Evolutionary conservation across 1,140 invertebrate species (phyloP).

Genomic region (Nylanderia fulva): DNA sequence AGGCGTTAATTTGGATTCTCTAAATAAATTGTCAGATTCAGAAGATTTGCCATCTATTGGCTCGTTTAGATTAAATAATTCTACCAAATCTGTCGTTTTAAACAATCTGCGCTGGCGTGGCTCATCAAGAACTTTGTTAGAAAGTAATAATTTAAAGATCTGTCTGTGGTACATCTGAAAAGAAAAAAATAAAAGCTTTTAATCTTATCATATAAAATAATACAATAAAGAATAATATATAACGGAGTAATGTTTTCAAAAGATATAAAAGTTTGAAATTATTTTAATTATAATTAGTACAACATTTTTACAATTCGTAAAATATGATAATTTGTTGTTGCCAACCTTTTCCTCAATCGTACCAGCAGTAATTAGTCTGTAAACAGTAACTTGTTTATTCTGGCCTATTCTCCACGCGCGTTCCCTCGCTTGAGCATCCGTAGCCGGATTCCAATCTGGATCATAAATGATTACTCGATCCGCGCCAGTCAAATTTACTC

Average conservation of each 20-base stretch:
- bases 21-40: slow-evolving; percentile 95
- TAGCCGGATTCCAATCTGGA: slow-evolving; percentile 98
- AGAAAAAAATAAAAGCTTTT: background rate
- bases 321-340: slow-evolving; percentile 12
- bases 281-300: too few relatives aligned
- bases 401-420: slow-evolving; percentile 97
- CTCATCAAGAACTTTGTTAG: slow-evolving; percentile 97
- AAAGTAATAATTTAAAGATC: slow-evolving; percentile 98
- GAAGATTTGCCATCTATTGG: slow-evolving; percentile 89
- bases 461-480: slow-evolving; percentile 98
- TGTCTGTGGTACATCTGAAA: slow-evolving; percentile 95
- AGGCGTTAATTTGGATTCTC: slow-evolving; percentile 88
- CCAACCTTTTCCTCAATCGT: slow-evolving; percentile 96
- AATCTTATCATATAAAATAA: background rate
- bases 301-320: background rate
- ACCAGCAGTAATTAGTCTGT: slow-evolving; percentile 94
- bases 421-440: slow-evolving; percentile 95
- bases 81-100: slow-evolving; percentile 96
- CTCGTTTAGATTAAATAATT: slow-evolving; percentile 95
- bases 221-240: background rate
- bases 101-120: slow-evolving; percentile 97
- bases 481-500: slow-evolving; percentile 97
- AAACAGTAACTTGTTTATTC: slow-evolving; percentile 94
- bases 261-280: too few relatives aligned
- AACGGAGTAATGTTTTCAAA: too few relatives aligned